Base-by-base conservation (phyloP, 1,140 invertebrate genomes). In the Pseudomyrmex pallidus region DNA sequence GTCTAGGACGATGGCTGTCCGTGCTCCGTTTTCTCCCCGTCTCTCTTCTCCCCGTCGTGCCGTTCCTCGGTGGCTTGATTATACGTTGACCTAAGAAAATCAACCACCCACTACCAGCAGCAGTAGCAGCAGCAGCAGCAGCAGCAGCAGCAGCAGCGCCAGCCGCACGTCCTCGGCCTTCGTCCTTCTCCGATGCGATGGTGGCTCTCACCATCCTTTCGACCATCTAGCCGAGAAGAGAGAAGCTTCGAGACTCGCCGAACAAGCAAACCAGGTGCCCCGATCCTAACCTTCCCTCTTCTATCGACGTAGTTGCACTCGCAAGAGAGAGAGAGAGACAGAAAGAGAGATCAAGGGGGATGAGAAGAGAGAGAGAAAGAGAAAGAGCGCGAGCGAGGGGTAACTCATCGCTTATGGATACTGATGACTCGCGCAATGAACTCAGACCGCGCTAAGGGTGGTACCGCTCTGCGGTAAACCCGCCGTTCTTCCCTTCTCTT, bases 1-100 rank as follows among this genome's bases (percentile, higher is more conserved):
- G 89, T 87, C 82, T 84, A 90, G 86, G 85, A 86, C 82, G 78
- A 77, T 80, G 82, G 82, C 62, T 85, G 85, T 87, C 82, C 86
- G 83, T 25, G 63, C 76, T 76, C 80, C 66, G 50, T 72, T 68
- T 63, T 67, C 62, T 57, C 83, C 72, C 76, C 61, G 13, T 61
- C 35, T 17, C 22, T 68, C 54, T 61, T 46, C 67, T 66, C 74
- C 54, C 22, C 67, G 63, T 56, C 78, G 57, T 63, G 61, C 83
- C 87, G 87, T 84, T 78, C 63, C 78, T 35, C 80, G 76, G 80
- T 80, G 20, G 89, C 93, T 93, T 94, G 91, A 94, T 94, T 94
- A 94, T 94, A 94, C 94, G 93, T 93, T 94, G 94, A 94, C 94
- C 93, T 94, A 94, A 94, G 94, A 94, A 94, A 94, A 94, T 94